Evolutionary conservation across 2,113 vertebrate species (phyloP).

Genomic region (Microtus pennsylvanicus): DNA sequence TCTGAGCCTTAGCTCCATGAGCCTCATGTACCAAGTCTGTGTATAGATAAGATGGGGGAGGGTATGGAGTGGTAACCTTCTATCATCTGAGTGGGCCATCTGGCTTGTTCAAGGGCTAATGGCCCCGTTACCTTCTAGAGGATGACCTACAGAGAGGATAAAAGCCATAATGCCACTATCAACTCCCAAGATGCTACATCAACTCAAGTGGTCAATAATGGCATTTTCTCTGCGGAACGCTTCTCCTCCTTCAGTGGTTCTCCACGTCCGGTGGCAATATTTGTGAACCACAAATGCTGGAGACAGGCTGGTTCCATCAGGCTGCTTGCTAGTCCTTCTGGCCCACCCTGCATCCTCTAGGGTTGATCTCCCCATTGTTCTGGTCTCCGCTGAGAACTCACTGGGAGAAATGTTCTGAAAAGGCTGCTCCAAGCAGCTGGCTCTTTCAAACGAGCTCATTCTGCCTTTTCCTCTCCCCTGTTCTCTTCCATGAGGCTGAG

Average conservation of each 20-base stretch:
- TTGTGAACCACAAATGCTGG: background rate
- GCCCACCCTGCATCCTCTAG: background rate
- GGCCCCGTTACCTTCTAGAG: constrained; percentile 12
- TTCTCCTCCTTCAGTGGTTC: background rate
- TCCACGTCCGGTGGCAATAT: background rate
- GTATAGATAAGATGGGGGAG: background rate
- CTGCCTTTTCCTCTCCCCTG: constrained; percentile 19
- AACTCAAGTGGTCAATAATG: constrained; percentile 58
- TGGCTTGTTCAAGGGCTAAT: constrained; percentile 67
- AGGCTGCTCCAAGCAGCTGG: constrained; percentile 58
- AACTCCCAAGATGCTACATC: constrained; percentile 58
- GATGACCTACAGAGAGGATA: constrained; percentile 49
- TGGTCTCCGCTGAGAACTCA: constrained; percentile 47
- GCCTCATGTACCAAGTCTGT: background rate
- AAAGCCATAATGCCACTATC: constrained; percentile 44
- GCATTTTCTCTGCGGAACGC: constrained; percentile 45
- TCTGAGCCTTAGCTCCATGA: background rate
- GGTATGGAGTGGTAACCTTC: background rate
- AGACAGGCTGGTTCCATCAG: background rate
- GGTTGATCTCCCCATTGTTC: constrained; percentile 29
- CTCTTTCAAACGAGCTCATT: constrained; percentile 74
- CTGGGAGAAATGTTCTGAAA: background rate
- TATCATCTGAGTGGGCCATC: constrained; percentile 56
- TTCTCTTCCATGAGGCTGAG: constrained; percentile 73
- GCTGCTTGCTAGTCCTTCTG: background rate